These are phyloP conservation scores for Centropus bengalensis DNA, from an alignment of 2,113 vertebrate species.

Conservation along the genomic window DNA sequence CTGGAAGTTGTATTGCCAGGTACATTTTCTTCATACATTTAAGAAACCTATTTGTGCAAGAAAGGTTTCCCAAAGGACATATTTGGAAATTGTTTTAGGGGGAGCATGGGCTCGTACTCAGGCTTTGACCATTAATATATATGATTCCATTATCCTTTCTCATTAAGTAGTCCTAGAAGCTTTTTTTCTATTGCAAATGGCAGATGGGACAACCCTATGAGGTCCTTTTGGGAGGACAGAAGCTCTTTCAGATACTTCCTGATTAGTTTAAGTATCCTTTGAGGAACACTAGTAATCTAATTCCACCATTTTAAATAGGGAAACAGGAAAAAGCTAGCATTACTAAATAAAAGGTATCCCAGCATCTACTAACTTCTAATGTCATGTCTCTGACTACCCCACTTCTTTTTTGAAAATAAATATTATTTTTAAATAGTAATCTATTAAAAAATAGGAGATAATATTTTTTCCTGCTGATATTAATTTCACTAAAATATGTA, in stretches of 20 bases:
- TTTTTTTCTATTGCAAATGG: slow-evolving; percentile 16
- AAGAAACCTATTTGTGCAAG: background rate
- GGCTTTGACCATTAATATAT: slow-evolving; percentile 20
- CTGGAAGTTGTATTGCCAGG: background rate
- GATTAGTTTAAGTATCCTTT: slow-evolving; percentile 54
- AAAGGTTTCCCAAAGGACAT: slow-evolving; percentile 31
- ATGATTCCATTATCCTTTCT: slow-evolving; percentile 38
- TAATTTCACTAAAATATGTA: background rate
- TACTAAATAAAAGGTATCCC: background rate
- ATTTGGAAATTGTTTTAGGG: background rate
- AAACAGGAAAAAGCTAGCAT: background rate
- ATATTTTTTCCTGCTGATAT: background rate
- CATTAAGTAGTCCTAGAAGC: slow-evolving; percentile 30
- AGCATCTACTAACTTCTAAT: background rate
- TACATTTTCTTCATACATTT: background rate
- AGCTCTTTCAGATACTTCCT: slow-evolving; percentile 28
- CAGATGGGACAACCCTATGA: slow-evolving; percentile 6
- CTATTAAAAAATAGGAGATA: background rate
- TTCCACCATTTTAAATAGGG: background rate
- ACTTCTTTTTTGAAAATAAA: background rate
- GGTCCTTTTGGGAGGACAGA: background rate
- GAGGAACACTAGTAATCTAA: slow-evolving; percentile 29
- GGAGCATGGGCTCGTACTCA: background rate
- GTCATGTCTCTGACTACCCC: background rate
- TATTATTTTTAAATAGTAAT: background rate